Evolutionary conservation across 2,888 invertebrate genomes (phyloP).

Genomic region (Platypus cylindrus): DNA sequence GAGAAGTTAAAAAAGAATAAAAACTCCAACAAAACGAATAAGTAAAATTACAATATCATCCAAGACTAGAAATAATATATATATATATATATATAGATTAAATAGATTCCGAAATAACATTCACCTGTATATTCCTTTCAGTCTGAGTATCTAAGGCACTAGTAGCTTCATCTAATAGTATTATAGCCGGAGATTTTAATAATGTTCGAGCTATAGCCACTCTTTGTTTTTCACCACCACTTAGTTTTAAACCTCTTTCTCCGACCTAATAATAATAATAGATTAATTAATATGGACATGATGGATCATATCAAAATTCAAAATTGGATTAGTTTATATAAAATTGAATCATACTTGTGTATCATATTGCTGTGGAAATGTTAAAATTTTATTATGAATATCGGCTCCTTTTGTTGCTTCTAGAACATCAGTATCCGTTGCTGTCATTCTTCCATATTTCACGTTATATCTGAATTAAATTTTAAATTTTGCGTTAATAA

Average conservation of each 20-base stretch:
- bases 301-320: no score
- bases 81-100: no score
- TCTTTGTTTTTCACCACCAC: slow-evolving; percentile 96
- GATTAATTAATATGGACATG: no score
- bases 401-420: slow-evolving; percentile 85
- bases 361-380: slow-evolving; percentile 81
- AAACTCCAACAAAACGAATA: no score
- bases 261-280: slow-evolving; percentile 53
- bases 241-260: slow-evolving; percentile 85
- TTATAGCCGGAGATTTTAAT: slow-evolving; percentile 80
- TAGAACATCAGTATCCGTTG: slow-evolving; percentile 70
- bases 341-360: slow-evolving; percentile 45
- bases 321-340: no score
- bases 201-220: slow-evolving; percentile 94
- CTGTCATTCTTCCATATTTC: slow-evolving; percentile 73
- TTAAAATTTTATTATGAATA: slow-evolving; percentile 81
- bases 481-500: background rate
- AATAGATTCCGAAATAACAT: no score
- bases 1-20: no score
- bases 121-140: slow-evolving; percentile 65
- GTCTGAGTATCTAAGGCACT: slow-evolving; percentile 93
- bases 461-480: slow-evolving; percentile 66
- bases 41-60: no score
- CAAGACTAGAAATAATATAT: no score
- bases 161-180: slow-evolving; percentile 89